Evolutionary conservation across 1,140 invertebrate genomes (phyloP), one percentile per base, ranked within the genome.

Genomic region (Dendrolimus punctatus): DNA sequence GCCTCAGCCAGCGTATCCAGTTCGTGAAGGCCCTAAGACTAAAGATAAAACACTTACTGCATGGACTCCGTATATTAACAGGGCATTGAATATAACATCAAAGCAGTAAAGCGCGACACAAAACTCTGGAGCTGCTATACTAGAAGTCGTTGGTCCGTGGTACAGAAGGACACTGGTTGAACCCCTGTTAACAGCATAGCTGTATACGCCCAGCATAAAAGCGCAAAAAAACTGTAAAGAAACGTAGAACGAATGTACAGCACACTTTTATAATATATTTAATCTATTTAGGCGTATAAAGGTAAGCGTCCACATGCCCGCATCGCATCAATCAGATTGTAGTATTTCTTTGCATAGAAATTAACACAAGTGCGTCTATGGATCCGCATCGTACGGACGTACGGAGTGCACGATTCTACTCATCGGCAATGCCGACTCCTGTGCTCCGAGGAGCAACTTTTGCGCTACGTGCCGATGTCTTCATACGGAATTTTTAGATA

Each of bases 201-300:
- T 74, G 64, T 78, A 78, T 5, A 80, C 36, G 0, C 71, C 73
- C 5, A 77, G 48, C 76, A 82, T 71, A n/a, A 80, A 75, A 0
- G 64, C 62, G 7, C 70, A 69, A 52, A 74, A 80, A 4, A 78
- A 39, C 79, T 82, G 67, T 2, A 73, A 75, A 55, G 8, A 44
- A 41, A 58, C 9, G n/a, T n/a, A 48, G 53, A 49, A 5, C 8
- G 8, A 38, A 36, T 36, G n/a, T 48, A 46, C 8, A 2, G 10
- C 5, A 46, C 10, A 46, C 23, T 23, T 23, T 23, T 23, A 2
- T 1, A 23, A 2, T 23, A 23, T 23, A 23, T 23, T 1, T 23
- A 23, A 23, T 23, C 3, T 23, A 23, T 23, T 23, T 23, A 23
- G 23, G 23, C 23, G 23, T 23, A 23, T 23, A 1, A 23, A 23